Base-by-base conservation (phyloP, 2,113 vertebrate species). In the Colinus virginianus region DNA sequence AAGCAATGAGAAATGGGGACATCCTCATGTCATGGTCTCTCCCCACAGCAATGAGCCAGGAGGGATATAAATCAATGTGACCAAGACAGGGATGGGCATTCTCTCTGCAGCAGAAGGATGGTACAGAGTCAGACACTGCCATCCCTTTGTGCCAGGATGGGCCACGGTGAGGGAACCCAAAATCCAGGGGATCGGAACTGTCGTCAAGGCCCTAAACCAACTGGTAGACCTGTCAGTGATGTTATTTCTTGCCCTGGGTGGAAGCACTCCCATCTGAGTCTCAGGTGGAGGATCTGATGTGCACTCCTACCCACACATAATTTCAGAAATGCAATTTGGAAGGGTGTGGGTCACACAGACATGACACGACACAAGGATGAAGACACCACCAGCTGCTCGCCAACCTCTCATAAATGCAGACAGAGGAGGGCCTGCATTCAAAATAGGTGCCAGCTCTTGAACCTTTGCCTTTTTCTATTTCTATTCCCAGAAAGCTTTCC, bases 401-500 rank as follows among this genome's bases (percentile, higher is more conserved):
- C 3, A 1, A 26, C 15, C n/a, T 61, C 5, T 3, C 74, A 2
- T 67, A 75, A 70, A 71, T 2, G 2, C 23, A 63, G 21, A 25
- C 18, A 71, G 42, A 42, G 58, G 49, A 70, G 42, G 12, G 7
- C 30, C 49, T 81, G 48, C 3, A 25, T 46, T 59, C 88, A 87
- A 38, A 64, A 53, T 34, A 40, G 69, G 48, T 51, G 46, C 42
- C 72, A 86, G 25, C 38, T 80, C 63, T 70, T 75, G 45, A 67
- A 66, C 22, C 55, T 69, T 53, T 74, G 78, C 64, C 61, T 56
- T 53, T 53, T 74, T 34, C 23, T 91, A 48, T 89, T 92, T 90
- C 76, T 94, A 82, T 91, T 91, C 76, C 55, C 64, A 74, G 28
- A n/a, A 71, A 64, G 38, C n/a, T 9, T 94, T 87, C 84, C 69